Conservation (phyloP, 2,113 vertebrate genomes). For the Chlorodrepanis virens region DNA sequence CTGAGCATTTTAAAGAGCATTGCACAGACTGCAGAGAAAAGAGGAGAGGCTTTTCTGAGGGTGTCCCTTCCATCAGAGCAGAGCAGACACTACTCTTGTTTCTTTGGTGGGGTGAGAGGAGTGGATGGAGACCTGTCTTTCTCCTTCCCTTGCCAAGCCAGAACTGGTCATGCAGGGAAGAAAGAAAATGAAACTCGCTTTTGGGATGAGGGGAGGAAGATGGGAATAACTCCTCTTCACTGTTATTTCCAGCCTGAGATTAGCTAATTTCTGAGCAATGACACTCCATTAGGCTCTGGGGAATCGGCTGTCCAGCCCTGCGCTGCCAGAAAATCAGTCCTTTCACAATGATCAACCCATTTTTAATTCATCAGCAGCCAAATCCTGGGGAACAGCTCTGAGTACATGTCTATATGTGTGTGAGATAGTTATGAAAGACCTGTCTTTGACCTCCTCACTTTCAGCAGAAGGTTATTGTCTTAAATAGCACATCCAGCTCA, state of each 20-base stretch:
- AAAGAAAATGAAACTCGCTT: background rate
- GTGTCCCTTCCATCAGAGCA: background rate
- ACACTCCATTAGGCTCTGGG: background rate
- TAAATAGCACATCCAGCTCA: constrained; percentile 14
- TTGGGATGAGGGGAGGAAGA: background rate
- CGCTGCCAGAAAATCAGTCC: background rate
- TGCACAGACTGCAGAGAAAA: background rate
- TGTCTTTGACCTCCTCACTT: background rate
- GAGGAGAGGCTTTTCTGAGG: background rate
- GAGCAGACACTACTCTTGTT: background rate
- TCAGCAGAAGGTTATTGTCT: constrained; percentile 46
- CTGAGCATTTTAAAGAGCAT: background rate
- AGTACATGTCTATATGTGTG: background rate
- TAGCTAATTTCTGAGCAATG: background rate
- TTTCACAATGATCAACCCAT: background rate
- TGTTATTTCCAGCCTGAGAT: background rate
- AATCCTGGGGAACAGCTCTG: background rate
- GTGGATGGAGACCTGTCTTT: background rate
- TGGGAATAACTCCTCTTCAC: background rate
- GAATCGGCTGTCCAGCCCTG: background rate
- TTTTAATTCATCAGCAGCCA: constrained; percentile 29
- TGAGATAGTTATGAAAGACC: constrained; percentile 16
- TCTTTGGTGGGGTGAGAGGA: background rate
- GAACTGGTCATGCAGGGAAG: background rate
- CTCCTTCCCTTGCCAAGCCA: accelerated